Evolutionary conservation across 1,140 invertebrate species (phyloP), one percentile per base, ranked within the genome.

Genomic region (Drosophila bipectinata): DNA sequence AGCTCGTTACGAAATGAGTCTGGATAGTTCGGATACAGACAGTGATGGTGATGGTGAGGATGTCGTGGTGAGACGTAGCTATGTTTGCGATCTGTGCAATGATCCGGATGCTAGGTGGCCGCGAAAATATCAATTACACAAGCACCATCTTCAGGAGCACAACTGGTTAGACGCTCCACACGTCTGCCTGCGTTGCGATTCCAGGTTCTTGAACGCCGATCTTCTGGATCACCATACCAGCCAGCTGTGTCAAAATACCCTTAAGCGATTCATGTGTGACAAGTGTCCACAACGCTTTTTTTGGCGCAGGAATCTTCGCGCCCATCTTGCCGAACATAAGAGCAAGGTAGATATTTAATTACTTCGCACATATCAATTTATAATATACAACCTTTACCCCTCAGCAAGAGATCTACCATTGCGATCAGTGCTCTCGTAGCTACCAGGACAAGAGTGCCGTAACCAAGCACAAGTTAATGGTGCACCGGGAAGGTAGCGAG

Each of bases 401-500:
- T 10, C 34, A 83, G 79, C 84, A 83, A 79, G 83, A 88, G 7
- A 72, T 41, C n/a, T 92, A 74, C 64, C 67, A 91, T 15, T 94
- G 93, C 81, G 89, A 92, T 41, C 91, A 91, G 15, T 94, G 93
- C 66, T 90, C 90, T 9, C 92, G 92, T 39, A 77, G 77, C 55
- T 94, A 93, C 61, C 90, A 87, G 49, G 92, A 91, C 75, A 93
- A 93, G 72, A 92, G 93, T 39, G 89, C 92, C 48, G 89, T 93
- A 0, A 92, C 92, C 12, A 93, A 92, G 52, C 93, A 93, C 67
- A 85, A 90, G 14, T 91, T 92, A 55, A 90, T 92, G 64, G 89
- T 93, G 49, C 78, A 75, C 63, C 90, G 92, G 48, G 87, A 92
- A 4, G 81, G 87, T 37, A 90, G 92, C 34, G 93, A 92, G 14